Evolutionary conservation across 1,140 invertebrate species (phyloP).

Genomic region (Antheraea mylitta): DNA sequence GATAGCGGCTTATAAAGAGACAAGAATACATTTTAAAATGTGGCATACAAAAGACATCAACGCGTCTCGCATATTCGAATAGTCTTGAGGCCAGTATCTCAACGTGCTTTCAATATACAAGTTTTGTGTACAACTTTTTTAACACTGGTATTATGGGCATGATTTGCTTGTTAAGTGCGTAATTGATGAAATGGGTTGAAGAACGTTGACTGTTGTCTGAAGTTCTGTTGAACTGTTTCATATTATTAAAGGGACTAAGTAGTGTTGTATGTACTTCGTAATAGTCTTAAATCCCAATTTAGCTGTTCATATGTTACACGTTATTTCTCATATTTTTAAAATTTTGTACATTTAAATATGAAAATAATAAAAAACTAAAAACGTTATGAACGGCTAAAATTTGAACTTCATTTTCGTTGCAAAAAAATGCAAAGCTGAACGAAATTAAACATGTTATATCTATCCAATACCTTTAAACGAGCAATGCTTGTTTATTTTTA

Average conservation of each 20-base stretch:
- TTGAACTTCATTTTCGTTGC: too few relatives aligned
- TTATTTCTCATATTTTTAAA: too few relatives aligned
- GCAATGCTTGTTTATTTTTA: too few relatives aligned
- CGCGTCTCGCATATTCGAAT: constrained; percentile 34
- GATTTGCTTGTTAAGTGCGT: constrained; percentile 1
- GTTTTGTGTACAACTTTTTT: constrained; percentile 36
- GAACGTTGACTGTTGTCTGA: not conserved
- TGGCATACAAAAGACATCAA: constrained; percentile 69
- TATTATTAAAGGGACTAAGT: not conserved
- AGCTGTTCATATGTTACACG: too few relatives aligned
- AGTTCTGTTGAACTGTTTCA: not conserved
- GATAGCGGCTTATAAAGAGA: constrained; percentile 34
- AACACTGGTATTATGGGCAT: not conserved
- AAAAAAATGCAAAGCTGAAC: too few relatives aligned
- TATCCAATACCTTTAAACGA: too few relatives aligned
- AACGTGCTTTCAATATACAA: constrained; percentile 10
- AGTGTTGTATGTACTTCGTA: not conserved
- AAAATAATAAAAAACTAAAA: too few relatives aligned
- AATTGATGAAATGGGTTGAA: not conserved
- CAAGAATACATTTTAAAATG: constrained; percentile 35
- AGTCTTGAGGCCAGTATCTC: not conserved
- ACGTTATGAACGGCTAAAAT: too few relatives aligned
- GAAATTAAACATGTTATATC: too few relatives aligned
- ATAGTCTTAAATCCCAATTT: too few relatives aligned
- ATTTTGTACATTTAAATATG: too few relatives aligned